Evolutionary conservation across 2,797 vertebrate genomes (phyloP), one percentile per base, ranked within the genome.

Genomic region (Kryptolebias ocellatus): DNA sequence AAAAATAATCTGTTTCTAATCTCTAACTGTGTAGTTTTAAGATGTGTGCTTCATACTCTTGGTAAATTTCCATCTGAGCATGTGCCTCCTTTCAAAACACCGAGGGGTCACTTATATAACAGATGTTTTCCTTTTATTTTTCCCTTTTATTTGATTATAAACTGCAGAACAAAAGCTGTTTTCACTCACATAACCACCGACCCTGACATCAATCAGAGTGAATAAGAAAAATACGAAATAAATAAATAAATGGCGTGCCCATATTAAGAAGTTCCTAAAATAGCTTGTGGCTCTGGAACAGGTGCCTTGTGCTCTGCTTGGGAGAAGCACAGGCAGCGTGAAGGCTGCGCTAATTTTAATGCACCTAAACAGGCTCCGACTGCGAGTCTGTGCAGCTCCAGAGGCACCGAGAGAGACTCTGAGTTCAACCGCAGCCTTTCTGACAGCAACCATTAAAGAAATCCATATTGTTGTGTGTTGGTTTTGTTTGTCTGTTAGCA

Each of bases 251-350:
- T 91, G 92, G 87, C 89, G 83, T 88, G 89, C 90, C 92, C 92
- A 92, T 83, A 94, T 96, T 95, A 95, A 96, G 95, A 92, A 90
- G 87, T 83, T 88, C 95, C 91, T 93, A 95, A 97, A 98, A 98
- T 98, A 99, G 92, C 93, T 83, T 15, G 73, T 88, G 93, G 85
- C 90, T 91, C 92, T 87, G 91, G 92, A 95, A 94, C 96, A 97
- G 96, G 96, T 98, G 97, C 90, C 91, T 83, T 91, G 93, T 93
- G 92, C 93, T 93, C 87, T 80, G 93, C 92, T 93, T 91, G 87
- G 93, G 80, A 39, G 90, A 87, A 86, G 83, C 76, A 54, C 78
- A 83, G 81, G 76, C 84, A 78, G 83, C 60, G 72, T 87, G 80
- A 89, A 89, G 87, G 75, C 85, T 81, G 86, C 78, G 83, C 90